Evolutionary conservation across 2,888 invertebrate species (phyloP).

Genomic region (Ernsta delagoae): DNA sequence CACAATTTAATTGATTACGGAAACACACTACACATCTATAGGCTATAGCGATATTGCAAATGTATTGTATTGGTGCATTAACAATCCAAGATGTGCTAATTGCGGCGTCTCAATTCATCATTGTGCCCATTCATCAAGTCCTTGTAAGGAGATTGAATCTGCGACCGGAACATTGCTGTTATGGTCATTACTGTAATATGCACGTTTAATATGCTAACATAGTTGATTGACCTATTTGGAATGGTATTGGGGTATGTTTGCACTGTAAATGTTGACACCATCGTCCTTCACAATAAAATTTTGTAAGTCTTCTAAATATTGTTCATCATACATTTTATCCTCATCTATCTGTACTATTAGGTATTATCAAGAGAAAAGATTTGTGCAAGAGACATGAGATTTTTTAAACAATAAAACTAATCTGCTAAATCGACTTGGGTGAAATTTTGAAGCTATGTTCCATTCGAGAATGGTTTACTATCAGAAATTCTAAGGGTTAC

Average conservation of each 20-base stretch:
- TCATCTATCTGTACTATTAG: too few relatives aligned
- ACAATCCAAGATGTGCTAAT: constrained; percentile 16
- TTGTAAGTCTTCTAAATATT: too few relatives aligned
- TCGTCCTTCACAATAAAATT: too few relatives aligned
- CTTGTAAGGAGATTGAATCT: constrained; percentile 18
- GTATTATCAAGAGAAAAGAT: too few relatives aligned
- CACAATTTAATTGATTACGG: neutral
- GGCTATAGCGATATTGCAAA: neutral
- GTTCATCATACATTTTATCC: too few relatives aligned
- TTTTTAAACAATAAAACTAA: too few relatives aligned
- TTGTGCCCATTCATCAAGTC: constrained; percentile 21
- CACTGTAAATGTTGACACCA: too few relatives aligned
- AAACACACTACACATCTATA: neutral
- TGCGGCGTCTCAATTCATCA: constrained; percentile 24
- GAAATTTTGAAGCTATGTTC: too few relatives aligned
- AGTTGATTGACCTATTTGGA: neutral
- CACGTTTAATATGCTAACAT: neutral
- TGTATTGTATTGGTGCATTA: neutral
- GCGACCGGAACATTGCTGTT: constrained; percentile 7
- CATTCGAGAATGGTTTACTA: too few relatives aligned
- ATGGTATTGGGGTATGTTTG: neutral
- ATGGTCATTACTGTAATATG: neutral
- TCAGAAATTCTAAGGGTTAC: too few relatives aligned
- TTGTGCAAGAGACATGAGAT: too few relatives aligned
- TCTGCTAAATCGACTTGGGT: too few relatives aligned